These are phyloP conservation scores for Alethe diademata DNA, from an alignment of 2,113 vertebrate genomes.

Conservation along the genomic window DNA sequence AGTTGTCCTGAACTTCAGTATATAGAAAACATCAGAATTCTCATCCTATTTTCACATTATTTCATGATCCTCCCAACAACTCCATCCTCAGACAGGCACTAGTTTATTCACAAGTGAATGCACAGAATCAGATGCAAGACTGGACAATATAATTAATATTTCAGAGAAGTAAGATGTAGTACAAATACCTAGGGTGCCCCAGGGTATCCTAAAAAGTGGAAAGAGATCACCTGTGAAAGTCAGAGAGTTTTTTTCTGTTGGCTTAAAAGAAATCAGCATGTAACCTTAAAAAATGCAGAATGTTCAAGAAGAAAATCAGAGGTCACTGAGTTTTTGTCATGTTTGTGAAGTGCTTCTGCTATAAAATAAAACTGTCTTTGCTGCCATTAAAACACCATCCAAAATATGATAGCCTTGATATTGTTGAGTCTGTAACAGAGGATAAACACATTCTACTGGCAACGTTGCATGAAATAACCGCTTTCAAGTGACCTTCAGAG, in stretches of 20 bases:
- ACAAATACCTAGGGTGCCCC: background rate
- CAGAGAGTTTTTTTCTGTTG: background rate
- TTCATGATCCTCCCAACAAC: background rate
- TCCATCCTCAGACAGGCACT: background rate
- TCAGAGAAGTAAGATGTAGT: background rate
- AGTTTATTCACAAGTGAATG: background rate
- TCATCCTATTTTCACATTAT: background rate
- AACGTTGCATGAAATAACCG: slow-evolving; percentile 22
- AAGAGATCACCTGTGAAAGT: background rate
- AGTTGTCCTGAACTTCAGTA: background rate
- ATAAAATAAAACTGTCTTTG: background rate
- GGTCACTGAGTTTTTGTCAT: background rate
- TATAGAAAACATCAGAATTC: background rate
- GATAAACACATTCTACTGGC: slow-evolving; percentile 59
- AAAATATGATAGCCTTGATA: slow-evolving; percentile 64
- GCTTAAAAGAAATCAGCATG: background rate
- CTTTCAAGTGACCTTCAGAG: slow-evolving; percentile 66
- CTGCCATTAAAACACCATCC: slow-evolving; percentile 44
- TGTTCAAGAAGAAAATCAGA: background rate
- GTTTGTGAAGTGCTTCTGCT: background rate
- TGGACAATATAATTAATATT: background rate
- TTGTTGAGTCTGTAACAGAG: slow-evolving; percentile 60
- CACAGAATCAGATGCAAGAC: background rate
- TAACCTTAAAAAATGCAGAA: background rate
- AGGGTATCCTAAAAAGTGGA: background rate